phyloP scores from a whole-genome alignment of 2,113 vertebrate species.

The Macquaria ambigua region DNA sequence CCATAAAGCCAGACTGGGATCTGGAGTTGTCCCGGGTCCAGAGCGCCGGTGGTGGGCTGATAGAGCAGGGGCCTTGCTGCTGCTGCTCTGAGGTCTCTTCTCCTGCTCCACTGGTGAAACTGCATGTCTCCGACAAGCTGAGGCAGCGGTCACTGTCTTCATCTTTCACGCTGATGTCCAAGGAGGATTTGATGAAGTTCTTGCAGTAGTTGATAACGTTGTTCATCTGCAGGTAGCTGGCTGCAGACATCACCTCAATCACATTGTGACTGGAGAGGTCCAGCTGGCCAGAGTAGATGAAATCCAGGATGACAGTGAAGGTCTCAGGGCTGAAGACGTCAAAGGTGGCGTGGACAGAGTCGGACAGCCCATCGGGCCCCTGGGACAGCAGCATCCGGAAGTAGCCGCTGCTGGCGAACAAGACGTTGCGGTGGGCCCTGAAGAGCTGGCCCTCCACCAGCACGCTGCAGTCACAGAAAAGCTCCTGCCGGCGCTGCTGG shows the following conservation, averaged over 20 bases:
- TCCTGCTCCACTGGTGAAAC: slow-evolving; percentile 71
- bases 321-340: slow-evolving; percentile 95
- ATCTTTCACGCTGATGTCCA: slow-evolving; percentile 89
- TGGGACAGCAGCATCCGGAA: slow-evolving; percentile 97
- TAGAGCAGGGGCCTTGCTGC: slow-evolving; percentile 68
- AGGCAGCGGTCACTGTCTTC: slow-evolving; percentile 90
- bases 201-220: slow-evolving; percentile 97
- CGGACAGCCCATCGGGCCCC: slow-evolving; percentile 83
- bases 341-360: slow-evolving; percentile 91
- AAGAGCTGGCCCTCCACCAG: slow-evolving; percentile 96
- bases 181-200: slow-evolving; percentile 95
- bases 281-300: slow-evolving; percentile 95
- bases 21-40: slow-evolving; percentile 82
- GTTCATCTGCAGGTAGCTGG: slow-evolving; percentile 98
- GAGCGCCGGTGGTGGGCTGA: slow-evolving; percentile 78
- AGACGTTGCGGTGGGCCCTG: slow-evolving; percentile 94
- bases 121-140: slow-evolving; percentile 87
- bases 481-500: slow-evolving; percentile 93
- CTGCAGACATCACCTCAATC: slow-evolving; percentile 98
- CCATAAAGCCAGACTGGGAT: slow-evolving; percentile 73
- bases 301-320: slow-evolving; percentile 95
- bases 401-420: slow-evolving; percentile 96
- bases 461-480: slow-evolving; percentile 97
- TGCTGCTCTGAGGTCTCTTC: slow-evolving; percentile 74
- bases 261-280: slow-evolving; percentile 94